Conservation (phyloP, 1,140 invertebrate species). For the Liolophura sinensis region DNA sequence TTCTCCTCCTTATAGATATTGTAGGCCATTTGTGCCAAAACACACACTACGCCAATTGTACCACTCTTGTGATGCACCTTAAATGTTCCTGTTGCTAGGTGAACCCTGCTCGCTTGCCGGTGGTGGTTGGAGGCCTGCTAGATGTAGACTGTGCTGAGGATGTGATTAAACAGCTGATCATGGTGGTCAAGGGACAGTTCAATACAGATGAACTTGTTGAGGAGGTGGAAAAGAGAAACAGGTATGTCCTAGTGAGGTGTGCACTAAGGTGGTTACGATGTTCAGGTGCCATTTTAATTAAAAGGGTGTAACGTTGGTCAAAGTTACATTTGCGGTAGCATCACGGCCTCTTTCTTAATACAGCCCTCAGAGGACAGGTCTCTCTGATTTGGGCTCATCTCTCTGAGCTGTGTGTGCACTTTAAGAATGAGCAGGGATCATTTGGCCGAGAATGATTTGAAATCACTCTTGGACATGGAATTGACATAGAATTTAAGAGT, state of each 20-base stretch:
- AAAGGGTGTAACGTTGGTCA: too few species aligned
- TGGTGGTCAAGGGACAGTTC: constrained; percentile 95
- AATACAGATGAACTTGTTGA: constrained; percentile 98
- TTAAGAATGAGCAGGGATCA: too few species aligned
- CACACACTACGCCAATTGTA: neutral
- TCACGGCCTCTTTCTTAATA: too few species aligned
- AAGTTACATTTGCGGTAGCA: too few species aligned
- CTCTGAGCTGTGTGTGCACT: too few species aligned
- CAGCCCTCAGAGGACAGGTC: too few species aligned
- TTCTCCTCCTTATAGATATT: constrained; percentile 3
- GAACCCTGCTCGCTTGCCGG: constrained; percentile 95
- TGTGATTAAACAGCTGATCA: constrained; percentile 98
- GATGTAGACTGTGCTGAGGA: constrained; percentile 99
- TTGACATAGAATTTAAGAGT: too few species aligned
- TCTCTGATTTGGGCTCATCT: too few species aligned
- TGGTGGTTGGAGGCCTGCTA: constrained; percentile 94
- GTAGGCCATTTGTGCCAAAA: neutral
- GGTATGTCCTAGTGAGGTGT: constrained; percentile 51
- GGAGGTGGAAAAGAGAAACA: constrained; percentile 97
- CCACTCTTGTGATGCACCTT: too few species aligned
- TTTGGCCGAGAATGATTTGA: too few species aligned
- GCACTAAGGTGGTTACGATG: neutral
- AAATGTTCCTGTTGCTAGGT: constrained; percentile 65
- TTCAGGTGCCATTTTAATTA: too few species aligned
- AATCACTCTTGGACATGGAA: too few species aligned